phyloP scores from a whole-genome alignment of 2,113 vertebrate species.

The Irena cyanogastra region DNA sequence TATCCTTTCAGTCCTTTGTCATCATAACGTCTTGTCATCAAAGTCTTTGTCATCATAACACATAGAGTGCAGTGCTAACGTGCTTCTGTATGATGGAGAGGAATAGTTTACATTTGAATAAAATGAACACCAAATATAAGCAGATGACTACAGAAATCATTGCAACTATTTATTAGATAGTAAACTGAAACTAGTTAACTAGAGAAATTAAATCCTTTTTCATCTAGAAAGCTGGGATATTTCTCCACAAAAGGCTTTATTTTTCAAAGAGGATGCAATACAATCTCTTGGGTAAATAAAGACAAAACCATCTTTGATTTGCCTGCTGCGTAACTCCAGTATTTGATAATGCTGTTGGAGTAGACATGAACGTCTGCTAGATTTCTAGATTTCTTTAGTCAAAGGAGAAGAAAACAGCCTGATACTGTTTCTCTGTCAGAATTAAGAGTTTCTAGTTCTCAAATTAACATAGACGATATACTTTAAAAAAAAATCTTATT shows the following conservation, averaged over 20 bases:
- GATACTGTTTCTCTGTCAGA: not conserved
- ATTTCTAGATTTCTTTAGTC: not conserved
- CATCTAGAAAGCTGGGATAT: not conserved
- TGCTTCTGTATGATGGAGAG: not conserved
- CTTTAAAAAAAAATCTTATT: not conserved
- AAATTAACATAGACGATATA: not conserved
- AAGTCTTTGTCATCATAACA: no score
- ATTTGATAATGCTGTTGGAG: not conserved
- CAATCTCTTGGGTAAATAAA: not conserved
- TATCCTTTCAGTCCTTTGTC: not conserved
- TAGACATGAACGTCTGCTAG: not conserved
- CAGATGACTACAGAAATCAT: not conserved
- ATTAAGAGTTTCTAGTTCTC: not conserved
- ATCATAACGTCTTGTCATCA: not conserved
- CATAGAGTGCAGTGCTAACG: not conserved
- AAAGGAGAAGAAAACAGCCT: not conserved
- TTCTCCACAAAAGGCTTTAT: not conserved
- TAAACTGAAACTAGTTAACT: not conserved
- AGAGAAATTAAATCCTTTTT: not conserved
- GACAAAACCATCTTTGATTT: not conserved
- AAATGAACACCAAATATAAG: not conserved
- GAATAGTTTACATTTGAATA: not conserved
- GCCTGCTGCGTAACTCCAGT: not conserved
- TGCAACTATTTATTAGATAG: not conserved
- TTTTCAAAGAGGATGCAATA: not conserved